phyloP scores from a whole-genome alignment of 2,888 invertebrate species.

The Leptothorax acervorum region DNA sequence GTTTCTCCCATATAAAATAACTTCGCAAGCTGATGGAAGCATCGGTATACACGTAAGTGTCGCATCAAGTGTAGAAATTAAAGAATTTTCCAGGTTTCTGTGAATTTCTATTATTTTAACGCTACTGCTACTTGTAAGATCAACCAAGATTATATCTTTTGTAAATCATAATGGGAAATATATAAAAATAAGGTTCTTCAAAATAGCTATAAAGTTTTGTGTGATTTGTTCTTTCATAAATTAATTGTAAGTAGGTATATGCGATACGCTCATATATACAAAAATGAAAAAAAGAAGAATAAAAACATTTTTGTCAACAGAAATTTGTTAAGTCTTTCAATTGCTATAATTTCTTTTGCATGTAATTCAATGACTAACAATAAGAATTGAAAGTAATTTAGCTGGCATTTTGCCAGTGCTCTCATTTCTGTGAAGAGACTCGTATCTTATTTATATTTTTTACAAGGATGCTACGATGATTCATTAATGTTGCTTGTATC shows the following conservation, averaged over 20 bases:
- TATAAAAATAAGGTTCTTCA: neutral
- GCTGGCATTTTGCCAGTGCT: conserved; percentile 69
- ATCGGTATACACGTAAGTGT: conserved; percentile 93
- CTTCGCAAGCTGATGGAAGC: conserved; percentile 91
- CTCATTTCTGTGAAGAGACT: conserved; percentile 61
- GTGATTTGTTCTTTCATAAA: neutral
- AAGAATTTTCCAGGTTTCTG: neutral
- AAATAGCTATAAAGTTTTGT: neutral
- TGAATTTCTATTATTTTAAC: neutral
- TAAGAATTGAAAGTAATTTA: conserved; percentile 56
- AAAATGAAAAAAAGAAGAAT: neutral
- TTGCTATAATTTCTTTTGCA: neutral
- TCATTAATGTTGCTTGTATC: conserved; percentile 52
- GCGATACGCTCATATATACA: too few species aligned
- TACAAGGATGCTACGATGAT: conserved; percentile 64
- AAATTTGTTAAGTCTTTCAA: conserved; percentile 14
- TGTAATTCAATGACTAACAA: conserved; percentile 31
- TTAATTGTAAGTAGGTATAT: too few species aligned
- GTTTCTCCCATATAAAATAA: conserved; percentile 92
- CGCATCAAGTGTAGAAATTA: neutral
- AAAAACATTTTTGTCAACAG: neutral
- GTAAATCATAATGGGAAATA: neutral
- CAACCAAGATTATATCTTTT: neutral
- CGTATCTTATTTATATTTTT: conserved; percentile 76
- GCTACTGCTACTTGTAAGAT: neutral